Base-by-base conservation (phyloP, 2,888 invertebrate genomes). In the Caenorhabditis imperialis region DNA sequence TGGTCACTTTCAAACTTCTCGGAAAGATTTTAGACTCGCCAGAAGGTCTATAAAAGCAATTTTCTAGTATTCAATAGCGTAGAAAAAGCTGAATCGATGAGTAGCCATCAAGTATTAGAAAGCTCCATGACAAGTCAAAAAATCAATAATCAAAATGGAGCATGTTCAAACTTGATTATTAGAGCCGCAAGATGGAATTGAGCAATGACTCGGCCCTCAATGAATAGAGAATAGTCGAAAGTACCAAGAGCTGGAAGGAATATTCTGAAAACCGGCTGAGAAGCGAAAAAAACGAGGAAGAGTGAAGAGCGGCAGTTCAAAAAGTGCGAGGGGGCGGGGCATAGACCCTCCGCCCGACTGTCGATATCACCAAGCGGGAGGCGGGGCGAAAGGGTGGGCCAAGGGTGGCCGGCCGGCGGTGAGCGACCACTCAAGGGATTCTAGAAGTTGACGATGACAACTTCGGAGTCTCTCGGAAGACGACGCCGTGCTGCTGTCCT, bases 401-500 rank as follows among this genome's bases (percentile, higher is more conserved):
- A 14, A 51, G 58, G 69, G 69, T 58, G 69, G 67, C 44, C 42
- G 42, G 16, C 51, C 58, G 40, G 69, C 47, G 25, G 16, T 47
- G 16, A 27, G 27, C 38, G 40, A 42, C 23, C 40, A 14, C 45
- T 38, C 20, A 16, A 5, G 5, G 20, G 42, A 57, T 57, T 58
- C 53, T 44, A 45, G 38, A 53, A 60, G 58, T 27, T 18, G 30
- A 44, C n/a, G 22, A 44, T 23, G 45, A 23, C 22, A 30, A 16
- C 27, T 22, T 51, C 35, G 37, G 30, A 35, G 58, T 51, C 27
- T 58, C 69, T 45, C 53, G 53, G 58, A 44, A 35, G 58, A 48
- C 48, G 60, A 69, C 69, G 57, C 47, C 70, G 60, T 53, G 51
- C 60, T 53, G 62, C 71, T 65, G 76, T 71, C 73, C 74, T 78